phyloP scores from a whole-genome alignment of 2,888 invertebrate species.

The Leptinotarsa haldemani region DNA sequence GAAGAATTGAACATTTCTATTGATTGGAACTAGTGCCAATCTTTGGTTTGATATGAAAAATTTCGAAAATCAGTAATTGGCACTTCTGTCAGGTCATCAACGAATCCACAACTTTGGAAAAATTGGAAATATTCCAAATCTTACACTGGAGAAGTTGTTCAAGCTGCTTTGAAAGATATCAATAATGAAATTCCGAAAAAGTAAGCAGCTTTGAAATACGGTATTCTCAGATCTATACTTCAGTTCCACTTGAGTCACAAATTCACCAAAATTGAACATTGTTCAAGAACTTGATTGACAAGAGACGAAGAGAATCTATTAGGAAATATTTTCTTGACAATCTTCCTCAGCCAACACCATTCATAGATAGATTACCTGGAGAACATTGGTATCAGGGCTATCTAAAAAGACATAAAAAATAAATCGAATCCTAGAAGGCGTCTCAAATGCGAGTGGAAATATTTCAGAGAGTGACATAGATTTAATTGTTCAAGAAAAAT shows the following conservation, averaged over 20 bases:
- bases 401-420: slow-evolving; percentile 22
- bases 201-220: background rate
- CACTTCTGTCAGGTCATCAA: background rate
- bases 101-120: background rate
- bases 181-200: background rate
- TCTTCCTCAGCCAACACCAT: slow-evolving; percentile 28
- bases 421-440: slow-evolving; percentile 17
- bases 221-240: background rate
- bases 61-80: background rate
- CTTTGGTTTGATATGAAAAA: background rate
- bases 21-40: background rate
- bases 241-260: background rate
- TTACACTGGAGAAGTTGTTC: background rate
- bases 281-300: background rate
- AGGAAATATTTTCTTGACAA: slow-evolving; percentile 22
- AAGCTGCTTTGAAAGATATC: background rate
- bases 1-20: background rate
- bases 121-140: background rate
- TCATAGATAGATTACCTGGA: slow-evolving; percentile 31
- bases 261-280: background rate
- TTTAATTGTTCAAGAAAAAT: slow-evolving; percentile 35
- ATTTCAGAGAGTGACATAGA: slow-evolving; percentile 30
- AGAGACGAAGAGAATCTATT: slow-evolving; percentile 12
- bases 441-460: slow-evolving; percentile 17
- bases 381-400: slow-evolving; percentile 36